Evolutionary conservation across 1,140 invertebrate species (phyloP).

Genomic region (Gonatopus flavifemur): DNA sequence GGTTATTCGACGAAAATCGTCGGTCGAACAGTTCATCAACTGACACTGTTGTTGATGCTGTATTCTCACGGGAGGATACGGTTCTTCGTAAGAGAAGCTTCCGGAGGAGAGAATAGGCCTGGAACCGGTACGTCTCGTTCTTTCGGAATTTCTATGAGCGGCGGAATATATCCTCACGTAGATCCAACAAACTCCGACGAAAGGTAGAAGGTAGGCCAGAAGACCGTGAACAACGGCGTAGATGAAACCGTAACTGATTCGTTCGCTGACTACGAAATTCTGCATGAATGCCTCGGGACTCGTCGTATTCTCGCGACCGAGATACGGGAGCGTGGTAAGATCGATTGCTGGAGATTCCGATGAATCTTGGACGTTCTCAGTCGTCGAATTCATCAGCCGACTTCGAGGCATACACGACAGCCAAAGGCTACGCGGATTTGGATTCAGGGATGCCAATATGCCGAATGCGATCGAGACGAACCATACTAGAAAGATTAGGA

Average conservation of each 20-base stretch:
- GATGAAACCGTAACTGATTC: constrained; percentile 40
- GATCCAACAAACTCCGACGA: constrained; percentile 69
- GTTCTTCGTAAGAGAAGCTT: constrained; percentile 45
- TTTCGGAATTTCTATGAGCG: constrained; percentile 69
- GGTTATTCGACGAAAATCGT: constrained; percentile 44
- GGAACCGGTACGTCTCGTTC: constrained; percentile 68
- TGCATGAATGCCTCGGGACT: constrained; percentile 5
- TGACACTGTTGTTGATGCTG: constrained; percentile 8
- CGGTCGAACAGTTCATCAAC: constrained; percentile 21
- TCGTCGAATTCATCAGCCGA: neutral
- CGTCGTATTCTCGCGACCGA: no score
- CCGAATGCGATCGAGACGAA: constrained; percentile 63
- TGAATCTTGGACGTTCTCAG: neutral
- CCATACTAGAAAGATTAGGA: constrained; percentile 72
- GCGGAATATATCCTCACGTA: constrained; percentile 74
- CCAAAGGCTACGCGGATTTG: constrained; percentile 59
- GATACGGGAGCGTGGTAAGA: no score
- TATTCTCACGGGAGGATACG: constrained; percentile 30
- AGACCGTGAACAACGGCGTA: constrained; percentile 60
- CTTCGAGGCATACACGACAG: constrained; percentile 47
- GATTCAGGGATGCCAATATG: constrained; percentile 57
- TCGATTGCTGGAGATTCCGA: neutral
- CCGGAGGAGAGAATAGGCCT: constrained; percentile 55
- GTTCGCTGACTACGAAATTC: constrained; percentile 14
- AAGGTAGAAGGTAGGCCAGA: constrained; percentile 67